Conservation (phyloP, 2,888 invertebrate species). For the Sesia bembeciformis region DNA sequence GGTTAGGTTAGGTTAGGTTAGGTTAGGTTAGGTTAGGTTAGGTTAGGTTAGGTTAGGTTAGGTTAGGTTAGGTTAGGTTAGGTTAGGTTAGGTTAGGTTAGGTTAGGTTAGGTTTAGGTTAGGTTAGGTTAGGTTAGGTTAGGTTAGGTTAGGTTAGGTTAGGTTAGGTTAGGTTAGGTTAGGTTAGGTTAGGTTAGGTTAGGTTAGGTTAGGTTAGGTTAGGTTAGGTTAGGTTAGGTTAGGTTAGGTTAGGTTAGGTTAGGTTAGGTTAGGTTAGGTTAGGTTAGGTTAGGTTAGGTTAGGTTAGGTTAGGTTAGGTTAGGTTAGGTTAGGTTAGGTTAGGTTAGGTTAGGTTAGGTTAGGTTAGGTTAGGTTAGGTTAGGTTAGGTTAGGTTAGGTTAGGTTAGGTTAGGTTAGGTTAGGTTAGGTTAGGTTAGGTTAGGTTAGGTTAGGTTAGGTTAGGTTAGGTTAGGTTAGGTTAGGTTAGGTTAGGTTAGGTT, state of each 20-base stretch:
- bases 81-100: constrained; percentile 11
- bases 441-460: constrained; percentile 8
- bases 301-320: constrained; percentile 5
- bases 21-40: constrained; percentile 10
- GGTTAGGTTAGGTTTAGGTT: constrained; percentile 10
- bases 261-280: constrained; percentile 13
- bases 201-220: constrained; percentile 15
- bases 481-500: constrained; percentile 14
- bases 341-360: constrained; percentile 5
- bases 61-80: constrained; percentile 12
- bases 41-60: constrained; percentile 11
- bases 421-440: constrained; percentile 8
- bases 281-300: constrained; percentile 6
- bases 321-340: constrained; percentile 3
- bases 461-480: constrained; percentile 9
- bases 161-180: constrained; percentile 11
- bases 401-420: constrained; percentile 2
- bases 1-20: constrained; percentile 10
- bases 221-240: constrained; percentile 15
- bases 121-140: no score
- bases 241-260: constrained; percentile 17
- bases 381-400: constrained; percentile 4
- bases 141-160: no score
- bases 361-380: constrained; percentile 4
- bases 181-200: constrained; percentile 15